Evolutionary conservation across 2,888 invertebrate species (phyloP).

Genomic region (Tenodera sinensis): DNA sequence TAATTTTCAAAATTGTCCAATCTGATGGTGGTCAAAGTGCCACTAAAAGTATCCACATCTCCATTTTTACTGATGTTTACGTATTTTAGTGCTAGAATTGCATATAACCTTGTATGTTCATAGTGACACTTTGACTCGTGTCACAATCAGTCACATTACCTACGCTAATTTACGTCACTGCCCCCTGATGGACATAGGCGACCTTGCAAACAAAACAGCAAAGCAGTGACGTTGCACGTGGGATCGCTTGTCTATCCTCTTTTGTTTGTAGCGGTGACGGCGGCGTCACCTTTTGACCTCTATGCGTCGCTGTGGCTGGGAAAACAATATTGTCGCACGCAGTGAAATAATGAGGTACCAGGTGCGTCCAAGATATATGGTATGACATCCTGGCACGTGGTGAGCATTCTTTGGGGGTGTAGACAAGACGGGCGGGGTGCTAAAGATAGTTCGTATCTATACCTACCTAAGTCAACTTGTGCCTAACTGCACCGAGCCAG

Average conservation of each 20-base stretch:
- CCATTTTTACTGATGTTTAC: too few relatives aligned
- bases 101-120: too few relatives aligned
- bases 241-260: neutral
- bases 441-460: neutral
- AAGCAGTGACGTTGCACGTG: neutral
- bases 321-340: neutral
- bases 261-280: neutral
- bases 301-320: neutral
- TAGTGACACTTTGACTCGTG: too few relatives aligned
- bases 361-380: neutral
- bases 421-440: neutral
- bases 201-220: neutral
- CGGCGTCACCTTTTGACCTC: neutral
- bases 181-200: too few relatives aligned
- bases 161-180: too few relatives aligned
- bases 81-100: too few relatives aligned
- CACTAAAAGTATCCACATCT: too few relatives aligned
- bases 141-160: too few relatives aligned
- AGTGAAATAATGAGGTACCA: neutral
- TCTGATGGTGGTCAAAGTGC: too few relatives aligned
- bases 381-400: neutral
- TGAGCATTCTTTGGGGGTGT: neutral
- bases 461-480: too few relatives aligned
- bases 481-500: too few relatives aligned
- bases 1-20: too few relatives aligned